These are phyloP conservation scores for Agonopterix alstromeriana DNA, from an alignment of 2,888 invertebrate genomes.

Conservation along the genomic window DNA sequence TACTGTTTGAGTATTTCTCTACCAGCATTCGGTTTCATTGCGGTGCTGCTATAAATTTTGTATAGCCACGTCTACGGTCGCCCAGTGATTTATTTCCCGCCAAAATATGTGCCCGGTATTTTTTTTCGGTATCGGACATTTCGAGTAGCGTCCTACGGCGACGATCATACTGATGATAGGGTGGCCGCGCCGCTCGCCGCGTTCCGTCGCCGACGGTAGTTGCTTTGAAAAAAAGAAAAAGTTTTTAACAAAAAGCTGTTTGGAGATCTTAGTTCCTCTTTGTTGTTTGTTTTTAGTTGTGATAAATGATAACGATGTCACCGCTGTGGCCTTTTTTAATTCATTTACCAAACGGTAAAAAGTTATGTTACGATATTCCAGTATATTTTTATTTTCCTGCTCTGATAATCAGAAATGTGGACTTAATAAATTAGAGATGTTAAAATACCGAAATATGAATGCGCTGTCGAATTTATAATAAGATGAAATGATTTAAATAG, in stretches of 20 bases:
- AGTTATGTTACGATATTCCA: background rate
- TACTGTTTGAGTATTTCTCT: constrained; percentile 48
- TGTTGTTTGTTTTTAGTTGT: constrained; percentile 29
- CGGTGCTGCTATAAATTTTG: constrained; percentile 68
- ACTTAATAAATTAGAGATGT: background rate
- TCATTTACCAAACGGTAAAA: too few relatives aligned
- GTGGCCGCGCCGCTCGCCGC: constrained; percentile 43
- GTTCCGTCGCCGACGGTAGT: constrained; percentile 67
- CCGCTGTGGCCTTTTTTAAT: background rate
- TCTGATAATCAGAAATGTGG: background rate
- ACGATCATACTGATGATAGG: constrained; percentile 70
- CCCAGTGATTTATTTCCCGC: constrained; percentile 71
- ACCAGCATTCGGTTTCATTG: constrained; percentile 38
- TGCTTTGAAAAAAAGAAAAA: constrained; percentile 49
- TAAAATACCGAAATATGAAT: background rate
- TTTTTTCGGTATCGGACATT: constrained; percentile 60
- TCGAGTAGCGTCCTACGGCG: constrained; percentile 69
- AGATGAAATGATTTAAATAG: background rate
- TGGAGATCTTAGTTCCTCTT: constrained; percentile 41
- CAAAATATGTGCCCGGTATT: constrained; percentile 67
- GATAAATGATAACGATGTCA: constrained; percentile 46
- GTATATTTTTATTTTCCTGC: background rate
- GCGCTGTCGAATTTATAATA: constrained; percentile 1
- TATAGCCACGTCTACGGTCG: constrained; percentile 57
- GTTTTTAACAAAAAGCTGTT: constrained; percentile 47